phyloP scores from a whole-genome alignment of 2,888 invertebrate genomes.

The Linnaemya vulpina region DNA sequence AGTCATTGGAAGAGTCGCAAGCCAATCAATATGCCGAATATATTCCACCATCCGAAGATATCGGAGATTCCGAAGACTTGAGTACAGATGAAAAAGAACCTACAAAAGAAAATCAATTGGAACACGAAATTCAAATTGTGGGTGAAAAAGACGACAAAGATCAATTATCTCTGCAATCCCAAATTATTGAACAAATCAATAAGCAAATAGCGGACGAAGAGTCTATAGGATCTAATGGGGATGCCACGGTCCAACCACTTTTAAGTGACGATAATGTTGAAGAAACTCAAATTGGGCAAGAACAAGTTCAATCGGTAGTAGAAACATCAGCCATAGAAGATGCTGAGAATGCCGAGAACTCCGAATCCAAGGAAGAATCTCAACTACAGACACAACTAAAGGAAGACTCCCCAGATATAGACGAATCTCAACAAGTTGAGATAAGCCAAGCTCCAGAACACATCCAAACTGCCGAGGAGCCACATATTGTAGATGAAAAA shows the following conservation, averaged over 20 bases:
- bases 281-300: background rate
- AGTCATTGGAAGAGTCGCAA: background rate
- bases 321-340: background rate
- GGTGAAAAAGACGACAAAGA: slow-evolving; percentile 17
- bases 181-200: background rate
- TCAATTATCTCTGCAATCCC: slow-evolving; percentile 6
- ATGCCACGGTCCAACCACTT: background rate
- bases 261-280: slow-evolving; percentile 12
- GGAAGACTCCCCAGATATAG: background rate
- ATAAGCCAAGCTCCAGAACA: slow-evolving; percentile 3
- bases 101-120: slow-evolving; percentile 3
- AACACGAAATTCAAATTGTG: slow-evolving; percentile 7
- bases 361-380: background rate
- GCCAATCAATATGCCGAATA: background rate
- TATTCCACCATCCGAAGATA: background rate
- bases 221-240: background rate
- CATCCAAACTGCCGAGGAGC: background rate
- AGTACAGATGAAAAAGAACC: background rate
- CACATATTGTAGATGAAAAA: background rate
- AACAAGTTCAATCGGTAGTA: background rate
- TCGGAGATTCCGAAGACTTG: background rate
- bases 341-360: background rate
- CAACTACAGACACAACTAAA: slow-evolving; percentile 8
- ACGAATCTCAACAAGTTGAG: background rate
- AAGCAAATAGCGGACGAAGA: slow-evolving; percentile 24